Evolutionary conservation across 23 tunicate genomes (phyloP).

Genomic region (Botrylloides violaceus): DNA sequence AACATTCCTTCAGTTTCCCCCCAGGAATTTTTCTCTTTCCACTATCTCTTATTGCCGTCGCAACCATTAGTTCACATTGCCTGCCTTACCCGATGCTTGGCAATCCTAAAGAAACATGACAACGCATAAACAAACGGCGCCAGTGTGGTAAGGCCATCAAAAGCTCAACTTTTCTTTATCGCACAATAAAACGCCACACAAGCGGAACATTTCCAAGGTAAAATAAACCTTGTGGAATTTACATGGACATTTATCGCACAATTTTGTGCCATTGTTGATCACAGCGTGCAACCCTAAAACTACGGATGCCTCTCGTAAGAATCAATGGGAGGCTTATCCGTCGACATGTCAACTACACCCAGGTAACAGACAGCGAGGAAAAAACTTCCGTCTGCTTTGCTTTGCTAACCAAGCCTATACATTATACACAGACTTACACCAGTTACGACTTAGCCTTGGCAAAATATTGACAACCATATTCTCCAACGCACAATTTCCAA

Average conservation of each 20-base stretch:
- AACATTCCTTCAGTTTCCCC: no score
- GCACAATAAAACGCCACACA: neutral
- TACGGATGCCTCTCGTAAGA: neutral
- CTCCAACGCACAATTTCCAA: no score
- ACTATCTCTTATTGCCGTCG: no score
- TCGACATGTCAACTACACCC: neutral
- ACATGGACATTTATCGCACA: neutral
- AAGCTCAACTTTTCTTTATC: neutral
- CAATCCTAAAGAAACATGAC: no score
- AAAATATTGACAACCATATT: no score
- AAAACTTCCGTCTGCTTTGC: neutral
- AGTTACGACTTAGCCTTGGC: no score
- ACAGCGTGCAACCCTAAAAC: neutral
- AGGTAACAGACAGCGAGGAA: neutral
- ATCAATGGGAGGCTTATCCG: neutral
- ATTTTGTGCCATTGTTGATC: neutral
- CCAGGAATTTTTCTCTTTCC: no score
- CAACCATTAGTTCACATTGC: no score
- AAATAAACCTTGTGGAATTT: neutral
- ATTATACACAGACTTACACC: no score
- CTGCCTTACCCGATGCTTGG: no score
- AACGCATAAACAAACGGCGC: neutral
- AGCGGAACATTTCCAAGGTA: neutral
- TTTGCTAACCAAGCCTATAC: no score
- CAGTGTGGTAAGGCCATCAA: neutral